Percentiles rank a stretch among this genome's conserved stretches.
Evolutionary conservation across 2,888 invertebrate species (phyloP).

Genomic region (Cylloceria caligata): DNA sequence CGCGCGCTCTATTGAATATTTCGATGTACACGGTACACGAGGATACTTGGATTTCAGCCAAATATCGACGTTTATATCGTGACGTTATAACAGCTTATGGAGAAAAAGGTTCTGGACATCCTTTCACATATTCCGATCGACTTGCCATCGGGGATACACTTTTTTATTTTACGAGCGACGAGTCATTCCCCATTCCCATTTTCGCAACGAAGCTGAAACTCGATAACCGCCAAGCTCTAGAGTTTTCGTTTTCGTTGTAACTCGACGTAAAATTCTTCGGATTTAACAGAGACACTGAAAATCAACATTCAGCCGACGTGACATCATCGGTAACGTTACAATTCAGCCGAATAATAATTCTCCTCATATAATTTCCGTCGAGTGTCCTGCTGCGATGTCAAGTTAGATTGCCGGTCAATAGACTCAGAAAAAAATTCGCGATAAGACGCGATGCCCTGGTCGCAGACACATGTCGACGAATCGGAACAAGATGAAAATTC

Average conservation of each 20-base stretch:
- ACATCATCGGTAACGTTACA: constrained; percentile 3
- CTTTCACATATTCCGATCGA: constrained; percentile 50
- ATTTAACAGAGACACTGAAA: constrained; percentile 14
- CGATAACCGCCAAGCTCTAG: background rate
- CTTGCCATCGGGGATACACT: constrained; percentile 16
- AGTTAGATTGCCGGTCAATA: constrained; percentile 62
- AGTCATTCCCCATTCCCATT: constrained; percentile 8
- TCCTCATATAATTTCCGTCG: constrained; percentile 21
- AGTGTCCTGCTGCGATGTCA: constrained; percentile 60
- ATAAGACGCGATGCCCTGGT: constrained; percentile 12
- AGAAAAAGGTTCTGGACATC: constrained; percentile 45
- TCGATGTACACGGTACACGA: constrained; percentile 20
- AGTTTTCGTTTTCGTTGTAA: constrained; percentile 5
- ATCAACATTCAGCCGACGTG: constrained; percentile 7
- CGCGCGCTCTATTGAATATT: constrained; percentile 44
- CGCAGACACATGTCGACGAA: background rate
- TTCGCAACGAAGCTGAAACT: constrained; percentile 12
- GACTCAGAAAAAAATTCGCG: constrained; percentile 4
- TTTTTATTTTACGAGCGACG: constrained; percentile 20
- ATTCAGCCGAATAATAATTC: constrained; percentile 1
- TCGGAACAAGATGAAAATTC: constrained; percentile 15
- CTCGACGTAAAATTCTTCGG: constrained; percentile 37
- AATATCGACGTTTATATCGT: constrained; percentile 53
- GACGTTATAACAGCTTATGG: constrained; percentile 43
- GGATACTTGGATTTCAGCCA: constrained; percentile 49